These are phyloP conservation scores for Pilophorus perplexus DNA, from an alignment of 2,888 invertebrate species.

Conservation along the genomic window DNA sequence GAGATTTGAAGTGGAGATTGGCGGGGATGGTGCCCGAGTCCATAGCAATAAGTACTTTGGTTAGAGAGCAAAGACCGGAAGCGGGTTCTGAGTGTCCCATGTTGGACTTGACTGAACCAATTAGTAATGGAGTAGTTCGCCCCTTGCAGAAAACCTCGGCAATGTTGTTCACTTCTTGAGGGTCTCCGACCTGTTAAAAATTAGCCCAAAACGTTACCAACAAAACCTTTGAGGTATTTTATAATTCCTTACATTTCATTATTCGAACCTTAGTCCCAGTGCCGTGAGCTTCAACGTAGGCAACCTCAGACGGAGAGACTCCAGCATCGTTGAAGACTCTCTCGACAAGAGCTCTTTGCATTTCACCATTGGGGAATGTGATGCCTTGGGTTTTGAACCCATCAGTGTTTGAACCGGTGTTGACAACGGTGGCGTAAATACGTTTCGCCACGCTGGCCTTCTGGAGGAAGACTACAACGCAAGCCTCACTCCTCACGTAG, in stretches of 20 bases:
- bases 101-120: constrained; percentile 97
- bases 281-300: constrained; percentile 96
- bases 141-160: constrained; percentile 86
- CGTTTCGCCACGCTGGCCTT: constrained; percentile 71
- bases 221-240: background rate
- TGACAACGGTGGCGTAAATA: constrained; percentile 81
- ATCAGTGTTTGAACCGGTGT: constrained; percentile 88
- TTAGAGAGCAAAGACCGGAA: constrained; percentile 85
- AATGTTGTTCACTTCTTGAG: constrained; percentile 94
- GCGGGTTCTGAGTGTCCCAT: constrained; percentile 98
- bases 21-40: constrained; percentile 83
- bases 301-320: constrained; percentile 77
- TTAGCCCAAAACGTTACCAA: background rate
- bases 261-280: constrained; percentile 84
- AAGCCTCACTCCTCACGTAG: constrained; percentile 89
- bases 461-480: constrained; percentile 78
- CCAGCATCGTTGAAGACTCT: constrained; percentile 85
- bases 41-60: constrained; percentile 90
- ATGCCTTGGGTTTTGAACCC: constrained; percentile 89
- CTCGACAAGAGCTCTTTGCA: constrained; percentile 76
- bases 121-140: constrained; percentile 73
- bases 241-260: no score
- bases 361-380: constrained; percentile 75
- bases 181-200: constrained; percentile 75
- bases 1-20: constrained; percentile 83